These are phyloP conservation scores for Eupsilia transversa DNA, from an alignment of 2,888 invertebrate species.

Conservation along the genomic window DNA sequence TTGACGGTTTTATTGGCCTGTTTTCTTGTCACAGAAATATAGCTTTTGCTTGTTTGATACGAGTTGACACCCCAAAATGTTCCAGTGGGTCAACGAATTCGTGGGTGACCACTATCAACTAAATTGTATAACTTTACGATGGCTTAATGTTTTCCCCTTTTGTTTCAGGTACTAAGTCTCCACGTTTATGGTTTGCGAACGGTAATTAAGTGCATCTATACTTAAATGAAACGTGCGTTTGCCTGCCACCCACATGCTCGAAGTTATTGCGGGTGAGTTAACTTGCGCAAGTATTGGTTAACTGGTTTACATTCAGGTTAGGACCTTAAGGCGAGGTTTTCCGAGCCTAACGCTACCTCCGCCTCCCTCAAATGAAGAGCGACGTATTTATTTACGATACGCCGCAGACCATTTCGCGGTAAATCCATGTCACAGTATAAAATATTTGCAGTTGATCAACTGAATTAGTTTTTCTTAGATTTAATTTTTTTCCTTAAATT, in stretches of 20 bases:
- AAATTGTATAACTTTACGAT: slow-evolving; percentile 23
- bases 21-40: not conserved
- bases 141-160: slow-evolving; percentile 43
- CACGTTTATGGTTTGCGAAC: slow-evolving; percentile 41
- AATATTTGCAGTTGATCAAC: too few relatives aligned
- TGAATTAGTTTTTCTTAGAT: too few relatives aligned
- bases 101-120: slow-evolving; percentile 26
- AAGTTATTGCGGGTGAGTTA: slow-evolving; percentile 37
- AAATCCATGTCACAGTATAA: too few relatives aligned
- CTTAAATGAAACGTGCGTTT: slow-evolving; percentile 47
- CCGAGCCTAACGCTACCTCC: too few relatives aligned
- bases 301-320: slow-evolving; percentile 21
- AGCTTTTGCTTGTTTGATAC: not conserved
- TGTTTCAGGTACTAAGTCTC: slow-evolving; percentile 60
- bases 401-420: too few relatives aligned
- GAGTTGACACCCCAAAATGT: not conserved
- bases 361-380: too few relatives aligned
- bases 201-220: slow-evolving; percentile 57
- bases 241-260: slow-evolving; percentile 46
- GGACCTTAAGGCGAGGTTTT: too few relatives aligned
- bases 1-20: slow-evolving; percentile 15
- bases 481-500: too few relatives aligned
- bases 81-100: not conserved
- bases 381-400: too few relatives aligned
- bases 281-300: slow-evolving; percentile 28